These are phyloP conservation scores for Stramonita haemastoma DNA, from an alignment of 2,888 invertebrate species.

Conservation along the genomic window DNA sequence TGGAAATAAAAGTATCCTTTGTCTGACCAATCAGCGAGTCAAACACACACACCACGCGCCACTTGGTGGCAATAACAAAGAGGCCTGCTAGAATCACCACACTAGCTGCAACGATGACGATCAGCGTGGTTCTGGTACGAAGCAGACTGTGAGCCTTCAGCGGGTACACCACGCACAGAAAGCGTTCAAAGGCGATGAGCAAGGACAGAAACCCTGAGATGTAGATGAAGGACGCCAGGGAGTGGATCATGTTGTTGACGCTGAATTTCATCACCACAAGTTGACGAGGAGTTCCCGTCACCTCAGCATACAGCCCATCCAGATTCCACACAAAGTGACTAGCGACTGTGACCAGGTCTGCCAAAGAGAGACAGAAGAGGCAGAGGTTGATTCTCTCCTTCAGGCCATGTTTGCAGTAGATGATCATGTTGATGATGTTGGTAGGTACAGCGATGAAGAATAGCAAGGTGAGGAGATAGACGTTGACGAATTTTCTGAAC, in stretches of 20 bases:
- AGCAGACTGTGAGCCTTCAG: not conserved
- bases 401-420: constrained; percentile 32
- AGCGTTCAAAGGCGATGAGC: constrained; percentile 27
- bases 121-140: not conserved
- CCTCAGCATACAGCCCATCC: constrained; percentile 17
- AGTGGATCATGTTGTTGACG: constrained; percentile 35
- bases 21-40: not conserved
- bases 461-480: constrained; percentile 23
- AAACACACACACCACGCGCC: constrained; percentile 29
- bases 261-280: constrained; percentile 37
- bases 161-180: constrained; percentile 5
- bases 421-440: constrained; percentile 37
- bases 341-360: constrained; percentile 23
- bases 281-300: not conserved
- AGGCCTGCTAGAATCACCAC: not conserved
- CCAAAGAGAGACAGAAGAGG: constrained; percentile 17
- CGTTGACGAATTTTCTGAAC: constrained; percentile 32
- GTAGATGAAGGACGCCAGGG: constrained; percentile 26
- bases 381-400: constrained; percentile 38
- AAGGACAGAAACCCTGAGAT: constrained; percentile 9
- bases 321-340: constrained; percentile 37
- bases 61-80: constrained; percentile 22
- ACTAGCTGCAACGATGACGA: not conserved
- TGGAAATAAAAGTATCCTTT: not conserved
- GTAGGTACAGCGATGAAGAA: constrained; percentile 24